A percentile compares a stretch with the other conserved stretches of the same genome.
phyloP scores from a whole-genome alignment of 2,113 vertebrate species.

The Herpetotheres cachinnans region DNA sequence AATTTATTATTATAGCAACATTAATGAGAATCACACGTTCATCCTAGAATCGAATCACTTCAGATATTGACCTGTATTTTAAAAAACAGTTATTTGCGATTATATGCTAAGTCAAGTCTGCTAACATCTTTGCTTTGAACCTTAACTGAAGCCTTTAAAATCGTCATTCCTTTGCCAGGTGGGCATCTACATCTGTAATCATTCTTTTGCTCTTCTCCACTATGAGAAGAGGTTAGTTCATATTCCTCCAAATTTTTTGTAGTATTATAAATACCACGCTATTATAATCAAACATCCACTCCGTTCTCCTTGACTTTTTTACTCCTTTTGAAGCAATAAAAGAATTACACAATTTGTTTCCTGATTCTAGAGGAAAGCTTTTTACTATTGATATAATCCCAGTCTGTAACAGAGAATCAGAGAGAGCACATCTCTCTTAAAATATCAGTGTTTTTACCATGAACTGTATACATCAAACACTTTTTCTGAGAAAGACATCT shows the following conservation, averaged over 20 bases:
- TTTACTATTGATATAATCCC: background rate
- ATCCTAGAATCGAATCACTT: background rate
- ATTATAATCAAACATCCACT: background rate
- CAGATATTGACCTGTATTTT: background rate
- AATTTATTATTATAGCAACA: background rate
- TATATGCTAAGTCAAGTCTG: background rate
- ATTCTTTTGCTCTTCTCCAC: background rate
- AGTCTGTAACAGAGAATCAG: background rate
- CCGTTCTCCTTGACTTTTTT: background rate
- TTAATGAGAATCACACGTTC: background rate
- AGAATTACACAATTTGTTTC: background rate
- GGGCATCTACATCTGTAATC: background rate
- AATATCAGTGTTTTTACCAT: background rate
- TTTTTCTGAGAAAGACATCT: background rate
- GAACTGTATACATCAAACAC: background rate
- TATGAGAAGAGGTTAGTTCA: background rate
- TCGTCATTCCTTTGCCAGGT: background rate
- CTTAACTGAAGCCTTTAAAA: background rate
- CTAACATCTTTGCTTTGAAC: background rate
- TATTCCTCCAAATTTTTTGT: background rate
- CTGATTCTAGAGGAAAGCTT: background rate
- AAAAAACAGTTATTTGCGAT: background rate
- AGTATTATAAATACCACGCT: background rate
- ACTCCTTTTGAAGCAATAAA: background rate
- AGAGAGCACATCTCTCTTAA: background rate